Conservation (phyloP, 2,797 vertebrate genomes). For the Sebastes elongatus region DNA sequence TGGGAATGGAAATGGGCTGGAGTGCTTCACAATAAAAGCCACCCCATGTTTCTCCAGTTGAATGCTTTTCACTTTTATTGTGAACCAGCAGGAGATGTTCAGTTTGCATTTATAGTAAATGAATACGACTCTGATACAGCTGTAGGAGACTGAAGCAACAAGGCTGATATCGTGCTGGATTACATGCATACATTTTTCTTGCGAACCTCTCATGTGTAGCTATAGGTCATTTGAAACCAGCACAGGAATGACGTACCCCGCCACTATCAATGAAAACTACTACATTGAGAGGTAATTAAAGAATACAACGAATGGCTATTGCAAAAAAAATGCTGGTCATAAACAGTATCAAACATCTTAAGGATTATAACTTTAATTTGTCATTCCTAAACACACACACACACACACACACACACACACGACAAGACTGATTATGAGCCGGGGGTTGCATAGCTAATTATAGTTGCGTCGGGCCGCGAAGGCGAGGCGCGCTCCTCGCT, state of each 20-base stretch:
- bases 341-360: not conserved
- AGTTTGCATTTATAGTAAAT: not conserved
- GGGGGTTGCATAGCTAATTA: slow-evolving; percentile 62
- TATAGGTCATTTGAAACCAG: not conserved
- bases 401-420: not conserved
- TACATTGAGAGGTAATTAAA: not conserved
- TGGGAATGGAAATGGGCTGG: no score
- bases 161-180: not conserved
- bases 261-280: not conserved
- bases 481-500: slow-evolving; percentile 65
- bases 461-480: slow-evolving; percentile 45
- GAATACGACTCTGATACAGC: not conserved
- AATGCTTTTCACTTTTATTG: not conserved
- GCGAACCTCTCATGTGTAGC: not conserved
- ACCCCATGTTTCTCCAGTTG: not conserved
- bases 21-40: no score
- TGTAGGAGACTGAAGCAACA: not conserved
- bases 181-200: not conserved
- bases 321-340: not conserved
- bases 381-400: not conserved
- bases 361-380: not conserved
- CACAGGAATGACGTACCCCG: not conserved
- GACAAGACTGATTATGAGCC: slow-evolving; percentile 50
- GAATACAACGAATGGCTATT: not conserved
- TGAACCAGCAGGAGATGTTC: not conserved